Base-by-base conservation (phyloP, 2,888 invertebrate genomes). In the Heliconius cydno region DNA sequence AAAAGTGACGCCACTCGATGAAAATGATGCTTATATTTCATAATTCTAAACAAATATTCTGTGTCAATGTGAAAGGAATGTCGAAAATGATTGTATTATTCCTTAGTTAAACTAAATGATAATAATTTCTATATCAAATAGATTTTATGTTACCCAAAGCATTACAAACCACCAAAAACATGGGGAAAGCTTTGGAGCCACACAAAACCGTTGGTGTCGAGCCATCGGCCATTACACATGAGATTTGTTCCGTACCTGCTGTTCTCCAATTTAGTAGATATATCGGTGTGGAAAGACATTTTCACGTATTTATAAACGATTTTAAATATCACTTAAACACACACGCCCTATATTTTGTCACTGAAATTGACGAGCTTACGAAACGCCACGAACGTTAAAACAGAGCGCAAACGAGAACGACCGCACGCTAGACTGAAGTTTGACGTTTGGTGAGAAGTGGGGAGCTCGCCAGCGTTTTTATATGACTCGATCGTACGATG, bases 261-360 rank as follows among this genome's bases (percentile, higher is more conserved):
- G 87, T 92, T 95, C 88, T 95, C 95, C 94, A 95, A 90, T 87
- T 92, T 95, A 76, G 91, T 90, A 77, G 95, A 94, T 86, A 95
- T 92, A 83, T 95, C 94, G 82, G 93, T 94, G 90, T 94, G 94
- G 92, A 94, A 94, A 91, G 94, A 91, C 94, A 94, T 94, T 88
- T 93, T 94, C 92, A 90, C 85, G 93, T 92, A 92, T 90, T 94
- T 93, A 94, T 94, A 93, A 93, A 88, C 87, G 82, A 84, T 84
- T 87, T 86, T 92, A 93, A 93, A 93, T 94, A 94, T 92, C 94
- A 95, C 94, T 94, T 25, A 92, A 94, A 93, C 94, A 94, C 93
- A 93, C 93, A 93, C 92, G 91, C 87, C 88, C 87, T 86, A 84
- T 87, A 87, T 88, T 90, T 89, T 88, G 83, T 85, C 93, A 91